Conservation (phyloP, 2,113 vertebrate species). For the Struthidea cinerea region DNA sequence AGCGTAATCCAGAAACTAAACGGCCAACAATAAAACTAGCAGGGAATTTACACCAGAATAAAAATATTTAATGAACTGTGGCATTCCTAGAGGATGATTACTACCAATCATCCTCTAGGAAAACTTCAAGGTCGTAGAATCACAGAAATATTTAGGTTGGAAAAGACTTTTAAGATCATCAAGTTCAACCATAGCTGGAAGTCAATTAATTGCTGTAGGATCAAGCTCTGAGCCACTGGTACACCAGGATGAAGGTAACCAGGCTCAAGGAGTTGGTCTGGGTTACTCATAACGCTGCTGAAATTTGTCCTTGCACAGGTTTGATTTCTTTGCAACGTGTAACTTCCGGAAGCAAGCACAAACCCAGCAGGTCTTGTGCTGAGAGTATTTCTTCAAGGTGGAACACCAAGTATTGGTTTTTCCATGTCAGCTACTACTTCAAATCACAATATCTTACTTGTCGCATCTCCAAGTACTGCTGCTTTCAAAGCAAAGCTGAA, state of each 20-base stretch:
- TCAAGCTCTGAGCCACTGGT: neutral
- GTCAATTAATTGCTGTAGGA: neutral
- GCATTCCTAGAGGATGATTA: no score
- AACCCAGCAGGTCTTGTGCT: neutral
- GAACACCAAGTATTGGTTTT: neutral
- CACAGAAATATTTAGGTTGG: neutral
- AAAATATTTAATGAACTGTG: neutral
- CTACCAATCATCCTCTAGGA: neutral
- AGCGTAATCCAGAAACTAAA: neutral
- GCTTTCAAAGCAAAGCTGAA: neutral
- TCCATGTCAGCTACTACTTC: neutral
- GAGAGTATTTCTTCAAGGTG: neutral
- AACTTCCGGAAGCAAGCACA: neutral
- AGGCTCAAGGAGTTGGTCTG: neutral
- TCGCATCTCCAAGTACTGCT: neutral
- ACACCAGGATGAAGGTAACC: neutral
- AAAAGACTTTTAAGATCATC: neutral
- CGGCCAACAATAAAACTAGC: neutral
- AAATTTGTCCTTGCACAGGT: neutral
- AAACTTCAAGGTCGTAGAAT: neutral
- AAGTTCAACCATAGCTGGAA: neutral
- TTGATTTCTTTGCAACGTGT: neutral
- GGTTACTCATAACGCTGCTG: neutral
- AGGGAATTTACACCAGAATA: neutral
- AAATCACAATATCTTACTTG: neutral